Evolutionary conservation across 2,797 vertebrate species (phyloP), one percentile per base, ranked within the genome.

Genomic region (Xenopus petersii): DNA sequence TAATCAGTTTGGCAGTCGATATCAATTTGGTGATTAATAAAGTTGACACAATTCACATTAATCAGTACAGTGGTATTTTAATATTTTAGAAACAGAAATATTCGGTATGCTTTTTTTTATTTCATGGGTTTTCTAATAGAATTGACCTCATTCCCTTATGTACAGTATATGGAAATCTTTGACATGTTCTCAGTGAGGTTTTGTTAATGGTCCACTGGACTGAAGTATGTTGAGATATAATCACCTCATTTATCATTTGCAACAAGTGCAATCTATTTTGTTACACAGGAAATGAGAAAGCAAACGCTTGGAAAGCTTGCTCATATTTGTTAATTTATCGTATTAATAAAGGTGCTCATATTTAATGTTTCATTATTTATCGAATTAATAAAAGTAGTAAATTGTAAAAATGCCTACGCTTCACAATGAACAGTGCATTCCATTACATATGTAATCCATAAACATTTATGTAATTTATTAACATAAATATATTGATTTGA

Each of bases 221-320:
- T 81, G 78, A 82, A 84, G 86, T 83, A 82, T 85, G 80, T 71
- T 87, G 83, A 82, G 86, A 85, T 74, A 75, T 79, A 84, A 89
- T 87, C 84, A 82, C 70, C 80, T 87, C 84, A 89, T 88, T 84
- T 80, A 85, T 89, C 88, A 87, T 83, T 86, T 81, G 79, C 74
- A 80, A 82, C 83, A 83, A 71, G 79, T 81, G 70, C 71, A 86
- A 73, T 86, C 88, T 82, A 79, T 59, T 58, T 80, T 81, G 83
- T 81, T 81, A 0, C 73, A 83, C 69, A 83, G 79, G 81, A 88
- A 88, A 87, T 24, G 67, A 87, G 74, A 81, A 66, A 67, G 63
- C 55, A 79, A 82, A 82, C 81, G 81, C 77, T 75, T 74, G 74
- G 76, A 85, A 79, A 72, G 79, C 48, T 73, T 79, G 83, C 70